Conservation (phyloP, 92 coral and sea anemone genomes). For the Palythoa grandis region DNA sequence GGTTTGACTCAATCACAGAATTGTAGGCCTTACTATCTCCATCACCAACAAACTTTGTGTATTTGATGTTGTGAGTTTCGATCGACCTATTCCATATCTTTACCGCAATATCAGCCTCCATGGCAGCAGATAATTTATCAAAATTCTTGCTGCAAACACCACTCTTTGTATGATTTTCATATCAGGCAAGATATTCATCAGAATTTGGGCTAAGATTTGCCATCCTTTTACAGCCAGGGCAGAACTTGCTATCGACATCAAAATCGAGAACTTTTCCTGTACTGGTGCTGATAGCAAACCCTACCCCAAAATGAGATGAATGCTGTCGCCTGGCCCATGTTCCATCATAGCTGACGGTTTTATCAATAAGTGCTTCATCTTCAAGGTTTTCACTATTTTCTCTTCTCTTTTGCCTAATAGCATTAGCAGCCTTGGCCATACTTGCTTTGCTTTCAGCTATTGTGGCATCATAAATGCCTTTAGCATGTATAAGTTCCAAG, state of each 20-base stretch:
- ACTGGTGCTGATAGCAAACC: constrained; percentile 19
- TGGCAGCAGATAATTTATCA: constrained; percentile 11
- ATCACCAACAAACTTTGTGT: constrained; percentile 6
- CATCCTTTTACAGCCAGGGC: constrained; percentile 4
- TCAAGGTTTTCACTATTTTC: constrained; percentile 15
- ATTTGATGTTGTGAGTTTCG: not conserved
- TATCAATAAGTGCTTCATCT: constrained; percentile 9
- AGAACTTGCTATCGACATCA: constrained; percentile 28
- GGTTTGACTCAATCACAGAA: constrained; percentile 18
- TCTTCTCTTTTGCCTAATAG: not conserved
- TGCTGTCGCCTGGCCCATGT: constrained; percentile 36
- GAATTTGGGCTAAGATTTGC: not conserved
- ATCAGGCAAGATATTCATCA: constrained; percentile 28
- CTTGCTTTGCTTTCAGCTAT: constrained; percentile 15
- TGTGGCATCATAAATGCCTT: constrained; percentile 11
- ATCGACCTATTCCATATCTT: constrained; percentile 6
- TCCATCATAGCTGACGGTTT: constrained; percentile 23
- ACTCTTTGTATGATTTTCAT: constrained; percentile 5
- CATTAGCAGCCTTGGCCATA: constrained; percentile 23
- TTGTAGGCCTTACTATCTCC: not conserved
- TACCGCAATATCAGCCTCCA: constrained; percentile 19
- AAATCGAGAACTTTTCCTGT: constrained; percentile 23
- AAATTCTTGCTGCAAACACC: not conserved
- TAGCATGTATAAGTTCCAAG: not conserved
- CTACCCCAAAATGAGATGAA: constrained; percentile 21